phyloP scores from a whole-genome alignment of 2,797 vertebrate genomes.

The Muscicapa striata region DNA sequence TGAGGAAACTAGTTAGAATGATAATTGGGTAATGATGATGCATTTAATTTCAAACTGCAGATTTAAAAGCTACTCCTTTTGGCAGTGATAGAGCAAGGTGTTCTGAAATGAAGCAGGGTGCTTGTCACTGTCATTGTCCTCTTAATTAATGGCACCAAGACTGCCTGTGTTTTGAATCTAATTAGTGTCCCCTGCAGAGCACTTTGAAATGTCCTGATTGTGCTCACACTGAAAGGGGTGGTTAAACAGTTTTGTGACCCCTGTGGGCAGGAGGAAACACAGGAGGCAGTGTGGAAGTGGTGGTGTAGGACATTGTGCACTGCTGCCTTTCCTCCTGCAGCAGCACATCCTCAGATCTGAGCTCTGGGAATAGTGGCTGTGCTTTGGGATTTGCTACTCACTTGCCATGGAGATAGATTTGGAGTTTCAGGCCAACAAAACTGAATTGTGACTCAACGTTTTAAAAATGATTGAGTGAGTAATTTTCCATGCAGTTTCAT shows the following conservation, averaged over 20 bases:
- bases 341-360: rapidly evolving
- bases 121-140: background rate
- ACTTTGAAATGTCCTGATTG: background rate
- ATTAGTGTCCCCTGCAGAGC: background rate
- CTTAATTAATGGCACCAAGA: background rate
- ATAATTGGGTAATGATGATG: constrained; percentile 51
- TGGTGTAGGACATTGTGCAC: background rate
- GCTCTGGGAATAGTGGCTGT: constrained; percentile 19
- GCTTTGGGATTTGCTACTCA: constrained; percentile 34
- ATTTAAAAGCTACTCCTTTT: constrained; percentile 38
- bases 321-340: background rate
- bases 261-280: background rate
- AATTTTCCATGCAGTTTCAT: constrained; percentile 59
- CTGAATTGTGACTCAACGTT: constrained; percentile 44
- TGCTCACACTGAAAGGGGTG: background rate
- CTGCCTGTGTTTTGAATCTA: background rate
- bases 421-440: constrained; percentile 53
- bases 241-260: background rate
- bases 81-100: constrained; percentile 1
- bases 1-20: constrained; percentile 50
- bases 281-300: background rate
- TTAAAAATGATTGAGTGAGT: constrained; percentile 57
- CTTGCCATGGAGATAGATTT: constrained; percentile 47
- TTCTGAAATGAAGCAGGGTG: background rate
- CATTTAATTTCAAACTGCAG: constrained; percentile 31